These are phyloP conservation scores for Zingel zingel DNA, from an alignment of 2,113 vertebrate genomes.

Conservation along the genomic window DNA sequence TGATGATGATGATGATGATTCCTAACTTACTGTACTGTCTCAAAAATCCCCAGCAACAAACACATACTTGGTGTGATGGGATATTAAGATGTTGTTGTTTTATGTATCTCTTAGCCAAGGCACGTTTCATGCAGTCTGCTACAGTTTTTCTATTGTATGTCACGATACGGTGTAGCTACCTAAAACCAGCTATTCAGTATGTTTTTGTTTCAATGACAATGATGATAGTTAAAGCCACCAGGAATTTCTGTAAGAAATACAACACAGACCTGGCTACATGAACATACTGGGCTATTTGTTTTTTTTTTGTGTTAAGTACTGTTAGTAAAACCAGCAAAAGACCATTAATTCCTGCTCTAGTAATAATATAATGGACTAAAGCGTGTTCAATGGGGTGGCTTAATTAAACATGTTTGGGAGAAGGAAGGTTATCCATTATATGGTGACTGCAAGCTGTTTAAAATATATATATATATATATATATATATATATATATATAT, in stretches of 20 bases:
- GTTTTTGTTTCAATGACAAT: conserved; percentile 42
- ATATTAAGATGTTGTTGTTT: conserved; percentile 66
- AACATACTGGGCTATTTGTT: conserved; percentile 39
- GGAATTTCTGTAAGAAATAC: conserved; percentile 11
- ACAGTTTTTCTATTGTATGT: conserved; percentile 68
- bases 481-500: conserved; percentile 20
- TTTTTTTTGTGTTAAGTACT: conserved; percentile 39
- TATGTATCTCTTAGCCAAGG: conserved; percentile 80
- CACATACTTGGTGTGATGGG: conserved; percentile 60
- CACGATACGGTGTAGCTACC: conserved; percentile 63
- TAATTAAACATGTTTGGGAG: conserved; percentile 49
- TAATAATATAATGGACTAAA: conserved; percentile 45
- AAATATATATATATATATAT: conserved; percentile 24
- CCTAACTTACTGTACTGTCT: conserved; percentile 69
- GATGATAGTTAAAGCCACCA: conserved; percentile 35
- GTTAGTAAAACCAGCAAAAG: conserved; percentile 67
- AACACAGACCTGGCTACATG: conserved; percentile 34
- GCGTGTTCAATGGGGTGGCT: conserved; percentile 33
- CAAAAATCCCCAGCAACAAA: conserved; percentile 57
- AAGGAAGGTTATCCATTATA: conserved; percentile 39
- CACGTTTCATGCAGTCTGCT: conserved; percentile 73
- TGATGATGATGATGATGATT: conserved; percentile 55
- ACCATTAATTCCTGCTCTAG: conserved; percentile 47
- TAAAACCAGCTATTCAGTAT: conserved; percentile 63
- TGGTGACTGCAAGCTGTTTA: conserved; percentile 51